Conservation (phyloP, 2,113 vertebrate species). For the Actenoides lindsayi region DNA sequence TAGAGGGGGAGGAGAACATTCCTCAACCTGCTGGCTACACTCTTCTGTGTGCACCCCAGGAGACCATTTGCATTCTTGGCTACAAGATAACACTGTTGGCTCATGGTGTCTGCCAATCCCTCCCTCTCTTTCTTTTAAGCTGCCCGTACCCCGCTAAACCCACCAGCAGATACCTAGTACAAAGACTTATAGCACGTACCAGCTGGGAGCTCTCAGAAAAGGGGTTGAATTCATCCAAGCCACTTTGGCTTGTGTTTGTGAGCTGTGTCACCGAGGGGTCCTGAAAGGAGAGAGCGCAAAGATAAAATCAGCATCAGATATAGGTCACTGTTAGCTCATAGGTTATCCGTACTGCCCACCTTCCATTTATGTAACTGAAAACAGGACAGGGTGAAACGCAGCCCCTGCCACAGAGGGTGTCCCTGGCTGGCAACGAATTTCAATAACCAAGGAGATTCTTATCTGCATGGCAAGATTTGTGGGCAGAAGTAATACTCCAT, state of each 20-base stretch:
- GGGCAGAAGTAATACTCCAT: background rate
- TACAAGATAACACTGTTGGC: background rate
- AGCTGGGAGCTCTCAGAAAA: constrained; percentile 81
- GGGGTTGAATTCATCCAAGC: constrained; percentile 87
- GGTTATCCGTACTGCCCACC: rapidly evolving
- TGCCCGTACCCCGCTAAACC: background rate
- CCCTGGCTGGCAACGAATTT: background rate
- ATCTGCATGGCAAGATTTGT: background rate
- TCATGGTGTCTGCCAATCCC: background rate
- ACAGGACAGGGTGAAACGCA: background rate
- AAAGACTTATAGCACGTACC: constrained; percentile 56
- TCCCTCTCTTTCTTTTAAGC: background rate
- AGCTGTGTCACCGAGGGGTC: constrained; percentile 92
- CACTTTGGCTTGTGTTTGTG: constrained; percentile 73
- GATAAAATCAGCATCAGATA: background rate
- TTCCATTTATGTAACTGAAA: background rate
- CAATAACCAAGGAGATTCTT: background rate
- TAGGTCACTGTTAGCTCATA: rapidly evolving
- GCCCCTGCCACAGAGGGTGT: background rate
- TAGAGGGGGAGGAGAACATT: background rate
- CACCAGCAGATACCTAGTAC: background rate
- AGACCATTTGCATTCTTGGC: background rate
- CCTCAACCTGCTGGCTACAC: background rate
- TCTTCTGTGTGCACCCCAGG: background rate
- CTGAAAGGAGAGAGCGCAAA: constrained; percentile 65